Evolutionary conservation across 2,888 invertebrate species (phyloP).

Genomic region (Elgonia sp.): DNA sequence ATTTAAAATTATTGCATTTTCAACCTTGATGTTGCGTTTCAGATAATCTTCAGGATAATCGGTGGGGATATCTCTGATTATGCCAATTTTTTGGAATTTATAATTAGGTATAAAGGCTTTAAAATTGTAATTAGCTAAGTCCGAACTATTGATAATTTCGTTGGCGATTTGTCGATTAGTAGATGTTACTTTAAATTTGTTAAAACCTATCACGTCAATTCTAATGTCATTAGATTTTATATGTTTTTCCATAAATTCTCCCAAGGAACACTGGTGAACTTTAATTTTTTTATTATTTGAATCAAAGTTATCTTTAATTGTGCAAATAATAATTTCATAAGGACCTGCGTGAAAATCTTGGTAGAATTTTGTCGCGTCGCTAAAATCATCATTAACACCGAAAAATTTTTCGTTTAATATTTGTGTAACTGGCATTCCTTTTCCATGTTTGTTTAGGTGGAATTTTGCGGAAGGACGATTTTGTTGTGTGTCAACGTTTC

Average conservation of each 20-base stretch:
- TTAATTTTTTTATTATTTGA: neutral
- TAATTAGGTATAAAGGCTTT: neutral
- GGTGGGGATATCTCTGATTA: neutral
- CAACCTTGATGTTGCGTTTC: neutral
- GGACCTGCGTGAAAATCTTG: neutral
- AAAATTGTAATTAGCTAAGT: neutral
- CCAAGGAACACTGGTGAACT: neutral
- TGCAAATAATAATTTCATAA: neutral
- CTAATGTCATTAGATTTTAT: neutral
- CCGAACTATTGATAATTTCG: neutral
- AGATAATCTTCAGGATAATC: neutral
- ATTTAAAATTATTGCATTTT: neutral
- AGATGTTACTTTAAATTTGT: constrained; percentile 5
- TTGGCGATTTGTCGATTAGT: neutral
- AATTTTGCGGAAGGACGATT: too few species aligned
- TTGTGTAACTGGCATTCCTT: neutral
- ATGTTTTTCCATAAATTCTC: neutral
- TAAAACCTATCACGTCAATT: neutral
- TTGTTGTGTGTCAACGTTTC: too few species aligned
- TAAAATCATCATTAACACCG: neutral
- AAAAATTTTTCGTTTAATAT: neutral
- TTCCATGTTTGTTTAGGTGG: too few species aligned
- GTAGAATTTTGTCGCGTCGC: neutral
- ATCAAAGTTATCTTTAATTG: neutral
- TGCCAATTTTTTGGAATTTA: constrained; percentile 4